Evolutionary conservation across 2,797 vertebrate genomes (phyloP).

Genomic region (Mormyrops boulengeri): DNA sequence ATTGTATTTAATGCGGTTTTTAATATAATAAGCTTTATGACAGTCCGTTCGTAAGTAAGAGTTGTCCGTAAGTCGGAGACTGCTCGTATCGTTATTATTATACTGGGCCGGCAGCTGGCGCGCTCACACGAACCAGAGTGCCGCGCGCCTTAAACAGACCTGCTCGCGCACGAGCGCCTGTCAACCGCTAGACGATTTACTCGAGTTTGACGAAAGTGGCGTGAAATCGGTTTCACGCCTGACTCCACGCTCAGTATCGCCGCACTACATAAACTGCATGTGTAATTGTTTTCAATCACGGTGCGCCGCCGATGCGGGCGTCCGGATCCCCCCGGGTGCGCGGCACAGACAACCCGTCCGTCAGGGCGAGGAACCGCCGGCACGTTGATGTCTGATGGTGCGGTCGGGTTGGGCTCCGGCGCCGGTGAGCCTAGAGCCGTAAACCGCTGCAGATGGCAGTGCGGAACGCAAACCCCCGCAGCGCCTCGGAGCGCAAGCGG

Average conservation of each 20-base stretch:
- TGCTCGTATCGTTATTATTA: background rate
- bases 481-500: background rate
- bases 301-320: slow-evolving; percentile 18
- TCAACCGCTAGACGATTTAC: slow-evolving; percentile 8
- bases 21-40: background rate
- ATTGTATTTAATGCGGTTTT: background rate
- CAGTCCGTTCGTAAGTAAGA: background rate
- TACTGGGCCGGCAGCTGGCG: background rate
- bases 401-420: background rate
- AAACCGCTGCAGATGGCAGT: background rate
- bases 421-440: background rate
- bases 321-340: slow-evolving; percentile 20
- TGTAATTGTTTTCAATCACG: slow-evolving; percentile 44
- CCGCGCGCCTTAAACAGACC: background rate
- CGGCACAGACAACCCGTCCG: slow-evolving; percentile 35
- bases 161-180: slow-evolving; percentile 4
- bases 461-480: background rate
- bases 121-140: background rate
- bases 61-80: background rate
- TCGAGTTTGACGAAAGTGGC: slow-evolving; percentile 4
- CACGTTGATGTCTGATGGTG: slow-evolving; percentile 25
- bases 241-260: background rate
- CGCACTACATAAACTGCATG: slow-evolving; percentile 34
- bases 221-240: slow-evolving; percentile 16
- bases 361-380: slow-evolving; percentile 30